Conservation (phyloP, 2,113 vertebrate species). For the Opisthocomus hoazin region DNA sequence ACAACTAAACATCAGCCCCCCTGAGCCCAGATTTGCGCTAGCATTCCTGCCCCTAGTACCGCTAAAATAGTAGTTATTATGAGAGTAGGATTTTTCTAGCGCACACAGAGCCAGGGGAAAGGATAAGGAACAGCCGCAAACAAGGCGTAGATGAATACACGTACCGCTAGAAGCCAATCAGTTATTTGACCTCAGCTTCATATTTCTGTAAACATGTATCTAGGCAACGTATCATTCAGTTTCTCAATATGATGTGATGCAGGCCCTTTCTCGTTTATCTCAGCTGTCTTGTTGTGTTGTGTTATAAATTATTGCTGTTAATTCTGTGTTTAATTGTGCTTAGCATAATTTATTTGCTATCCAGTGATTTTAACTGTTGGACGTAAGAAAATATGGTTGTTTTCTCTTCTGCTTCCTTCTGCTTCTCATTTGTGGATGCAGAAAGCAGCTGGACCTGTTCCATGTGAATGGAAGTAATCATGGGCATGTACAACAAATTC, state of each 20-base stretch:
- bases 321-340: constrained; percentile 67
- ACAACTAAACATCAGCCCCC: background rate
- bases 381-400: constrained; percentile 44
- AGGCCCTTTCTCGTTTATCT: constrained; percentile 35
- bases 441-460: constrained; percentile 67
- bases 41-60: background rate
- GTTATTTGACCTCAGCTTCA: constrained; percentile 24
- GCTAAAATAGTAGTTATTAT: background rate
- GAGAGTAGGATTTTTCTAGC: background rate
- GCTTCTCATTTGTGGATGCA: constrained; percentile 50
- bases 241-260: background rate
- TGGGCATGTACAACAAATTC: background rate
- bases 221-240: background rate
- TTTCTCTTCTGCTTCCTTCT: constrained; percentile 54
- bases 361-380: constrained; percentile 49
- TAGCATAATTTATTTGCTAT: constrained; percentile 57
- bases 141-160: background rate
- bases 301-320: constrained; percentile 55
- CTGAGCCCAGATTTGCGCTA: background rate
- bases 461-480: constrained; percentile 56
- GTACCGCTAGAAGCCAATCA: background rate
- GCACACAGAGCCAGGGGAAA: background rate
- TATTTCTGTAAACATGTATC: constrained; percentile 53
- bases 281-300: constrained; percentile 40
- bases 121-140: background rate